Percentiles rank a stretch among this genome's conserved stretches.
Conservation (phyloP, 2,797 vertebrate species). For the Sebastes variabilis region DNA sequence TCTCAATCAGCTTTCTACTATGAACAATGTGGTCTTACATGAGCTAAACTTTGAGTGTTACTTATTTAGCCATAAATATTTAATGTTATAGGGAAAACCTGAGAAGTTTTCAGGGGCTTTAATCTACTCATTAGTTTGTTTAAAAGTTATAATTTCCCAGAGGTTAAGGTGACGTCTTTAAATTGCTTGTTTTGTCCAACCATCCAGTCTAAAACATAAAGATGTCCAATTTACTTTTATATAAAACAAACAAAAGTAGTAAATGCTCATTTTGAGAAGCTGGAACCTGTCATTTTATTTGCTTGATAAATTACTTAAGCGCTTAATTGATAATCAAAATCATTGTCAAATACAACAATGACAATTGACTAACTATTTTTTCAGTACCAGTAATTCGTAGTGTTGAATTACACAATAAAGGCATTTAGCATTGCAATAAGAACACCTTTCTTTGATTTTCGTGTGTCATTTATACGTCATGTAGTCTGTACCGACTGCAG, state of each 20-base stretch:
- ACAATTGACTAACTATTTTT: too few relatives aligned
- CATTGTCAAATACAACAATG: not conserved
- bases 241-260: too few relatives aligned
- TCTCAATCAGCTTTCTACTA: not conserved
- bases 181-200: too few relatives aligned
- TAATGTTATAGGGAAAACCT: not conserved
- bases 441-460: too few relatives aligned
- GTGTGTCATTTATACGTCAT: too few relatives aligned
- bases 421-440: too few relatives aligned
- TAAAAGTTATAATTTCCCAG: not conserved
- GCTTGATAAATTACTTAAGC: not conserved
- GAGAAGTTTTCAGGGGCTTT: not conserved
- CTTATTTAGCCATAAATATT: not conserved
- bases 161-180: rapidly evolving
- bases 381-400: too few relatives aligned
- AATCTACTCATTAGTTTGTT: not conserved
- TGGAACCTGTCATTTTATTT: not conserved
- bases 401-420: too few relatives aligned
- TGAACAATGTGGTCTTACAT: not conserved
- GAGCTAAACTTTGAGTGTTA: not conserved
- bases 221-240: too few relatives aligned
- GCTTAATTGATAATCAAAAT: not conserved
- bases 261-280: not conserved
- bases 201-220: too few relatives aligned
- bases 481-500: too few relatives aligned